phyloP scores from a whole-genome alignment of 2,113 vertebrate genomes.

The Amia ocellicauda region DNA sequence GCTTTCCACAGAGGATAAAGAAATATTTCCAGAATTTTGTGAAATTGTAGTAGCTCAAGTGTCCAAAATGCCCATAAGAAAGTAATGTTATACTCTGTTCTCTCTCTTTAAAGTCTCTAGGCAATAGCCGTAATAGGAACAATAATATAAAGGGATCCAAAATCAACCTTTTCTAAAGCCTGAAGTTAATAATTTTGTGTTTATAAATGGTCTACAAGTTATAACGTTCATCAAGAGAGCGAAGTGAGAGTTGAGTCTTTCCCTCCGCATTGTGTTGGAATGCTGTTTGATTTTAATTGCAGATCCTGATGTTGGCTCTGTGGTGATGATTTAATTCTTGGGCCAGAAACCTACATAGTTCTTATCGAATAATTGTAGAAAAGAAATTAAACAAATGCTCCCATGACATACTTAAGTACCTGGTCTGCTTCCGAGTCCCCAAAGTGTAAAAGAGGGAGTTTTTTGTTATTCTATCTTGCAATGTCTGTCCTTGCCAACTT shows the following conservation, averaged over 20 bases:
- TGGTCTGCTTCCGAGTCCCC: neutral
- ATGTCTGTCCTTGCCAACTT: constrained; percentile 47
- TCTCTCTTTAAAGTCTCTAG: constrained; percentile 45
- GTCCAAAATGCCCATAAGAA: constrained; percentile 17
- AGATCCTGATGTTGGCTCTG: constrained; percentile 27
- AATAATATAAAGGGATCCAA: constrained; percentile 53
- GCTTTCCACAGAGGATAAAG: constrained; percentile 45
- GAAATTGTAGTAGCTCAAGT: constrained; percentile 32
- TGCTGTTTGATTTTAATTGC: constrained; percentile 1
- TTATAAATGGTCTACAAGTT: constrained; percentile 40
- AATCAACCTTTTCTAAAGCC: constrained; percentile 49
- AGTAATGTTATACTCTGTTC: constrained; percentile 30
- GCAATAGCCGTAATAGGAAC: constrained; percentile 38
- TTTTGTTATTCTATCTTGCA: constrained; percentile 45
- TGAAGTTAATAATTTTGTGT: constrained; percentile 23
- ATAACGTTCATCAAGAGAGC: constrained; percentile 23
- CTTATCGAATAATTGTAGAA: constrained; percentile 5
- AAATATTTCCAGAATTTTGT: constrained; percentile 50
- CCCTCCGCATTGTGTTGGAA: constrained; percentile 13
- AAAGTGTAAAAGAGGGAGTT: constrained; percentile 6
- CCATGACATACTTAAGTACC: neutral
- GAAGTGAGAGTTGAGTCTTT: constrained; percentile 31
- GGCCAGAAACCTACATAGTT: constrained; percentile 2
- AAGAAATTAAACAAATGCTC: neutral
- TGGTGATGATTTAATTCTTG: constrained; percentile 21